Evolutionary conservation across 2,888 invertebrate genomes (phyloP).

Genomic region (Cerastis rubricosa): DNA sequence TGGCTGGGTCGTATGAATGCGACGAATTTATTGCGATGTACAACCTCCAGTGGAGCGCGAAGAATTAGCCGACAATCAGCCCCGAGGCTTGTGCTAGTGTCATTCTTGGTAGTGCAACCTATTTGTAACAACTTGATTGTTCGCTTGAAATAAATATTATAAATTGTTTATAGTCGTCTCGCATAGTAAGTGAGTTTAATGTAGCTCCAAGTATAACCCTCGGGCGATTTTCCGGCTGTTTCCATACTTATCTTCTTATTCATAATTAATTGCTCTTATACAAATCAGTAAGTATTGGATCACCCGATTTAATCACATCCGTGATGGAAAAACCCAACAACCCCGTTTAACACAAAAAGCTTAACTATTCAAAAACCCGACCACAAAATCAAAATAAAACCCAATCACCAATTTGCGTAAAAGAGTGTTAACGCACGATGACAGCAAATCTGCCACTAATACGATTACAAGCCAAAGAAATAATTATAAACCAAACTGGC

Average conservation of each 20-base stretch:
- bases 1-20: constrained; percentile 86
- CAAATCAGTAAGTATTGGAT: no score
- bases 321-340: no score
- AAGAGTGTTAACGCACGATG: constrained; percentile 5
- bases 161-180: constrained; percentile 11
- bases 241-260: neutral
- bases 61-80: constrained; percentile 87
- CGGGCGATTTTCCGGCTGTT: neutral
- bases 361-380: neutral
- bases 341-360: no score
- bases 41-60: constrained; percentile 84
- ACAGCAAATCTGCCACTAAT: constrained; percentile 22
- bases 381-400: neutral
- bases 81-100: constrained; percentile 50
- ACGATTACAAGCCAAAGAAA: constrained; percentile 39
- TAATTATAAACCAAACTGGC: constrained; percentile 62
- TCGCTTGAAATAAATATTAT: constrained; percentile 26
- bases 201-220: neutral
- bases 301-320: no score
- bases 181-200: no score
- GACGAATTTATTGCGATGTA: constrained; percentile 89
- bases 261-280: neutral
- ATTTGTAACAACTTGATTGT: constrained; percentile 48
- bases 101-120: constrained; percentile 52
- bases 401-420: constrained; percentile 1